These are phyloP conservation scores for Ctenodactylus gundi DNA, from an alignment of 2,113 vertebrate genomes.

Conservation along the genomic window DNA sequence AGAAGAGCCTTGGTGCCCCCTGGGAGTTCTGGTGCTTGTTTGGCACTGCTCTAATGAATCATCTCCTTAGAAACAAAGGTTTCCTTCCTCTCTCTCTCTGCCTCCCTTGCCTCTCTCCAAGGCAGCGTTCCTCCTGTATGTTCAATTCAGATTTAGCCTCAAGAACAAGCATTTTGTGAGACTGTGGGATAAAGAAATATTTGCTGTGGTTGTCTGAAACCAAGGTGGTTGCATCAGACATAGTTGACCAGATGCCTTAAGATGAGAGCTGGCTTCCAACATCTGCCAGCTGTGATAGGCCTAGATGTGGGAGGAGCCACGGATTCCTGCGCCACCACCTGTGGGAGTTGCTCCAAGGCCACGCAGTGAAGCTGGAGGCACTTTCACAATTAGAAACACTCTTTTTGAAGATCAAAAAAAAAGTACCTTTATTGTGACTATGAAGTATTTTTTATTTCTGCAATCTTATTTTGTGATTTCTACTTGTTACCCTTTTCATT, in stretches of 20 bases:
- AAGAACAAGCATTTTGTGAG: neutral
- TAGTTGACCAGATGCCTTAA: neutral
- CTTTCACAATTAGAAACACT: neutral
- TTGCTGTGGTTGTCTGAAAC: no score
- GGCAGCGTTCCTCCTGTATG: constrained; percentile 48
- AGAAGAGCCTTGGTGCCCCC: neutral
- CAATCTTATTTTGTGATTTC: neutral
- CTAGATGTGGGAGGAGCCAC: no score
- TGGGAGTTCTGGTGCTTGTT: constrained; percentile 12
- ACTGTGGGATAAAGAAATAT: neutral
- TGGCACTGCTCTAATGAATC: neutral
- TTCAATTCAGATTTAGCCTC: no score
- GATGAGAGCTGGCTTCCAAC: neutral
- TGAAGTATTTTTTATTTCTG: neutral
- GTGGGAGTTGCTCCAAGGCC: neutral
- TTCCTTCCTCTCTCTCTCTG: no score
- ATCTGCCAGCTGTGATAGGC: no score
- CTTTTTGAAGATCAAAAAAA: neutral
- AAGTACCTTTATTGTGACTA: neutral
- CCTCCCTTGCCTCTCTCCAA: neutral
- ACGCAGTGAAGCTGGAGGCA: neutral
- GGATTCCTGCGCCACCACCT: neutral
- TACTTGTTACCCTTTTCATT: neutral
- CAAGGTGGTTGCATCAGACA: neutral
- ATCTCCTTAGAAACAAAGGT: constrained; percentile 40